These are phyloP conservation scores for Lathronympha strigana DNA, from an alignment of 2,888 invertebrate species.

Conservation along the genomic window DNA sequence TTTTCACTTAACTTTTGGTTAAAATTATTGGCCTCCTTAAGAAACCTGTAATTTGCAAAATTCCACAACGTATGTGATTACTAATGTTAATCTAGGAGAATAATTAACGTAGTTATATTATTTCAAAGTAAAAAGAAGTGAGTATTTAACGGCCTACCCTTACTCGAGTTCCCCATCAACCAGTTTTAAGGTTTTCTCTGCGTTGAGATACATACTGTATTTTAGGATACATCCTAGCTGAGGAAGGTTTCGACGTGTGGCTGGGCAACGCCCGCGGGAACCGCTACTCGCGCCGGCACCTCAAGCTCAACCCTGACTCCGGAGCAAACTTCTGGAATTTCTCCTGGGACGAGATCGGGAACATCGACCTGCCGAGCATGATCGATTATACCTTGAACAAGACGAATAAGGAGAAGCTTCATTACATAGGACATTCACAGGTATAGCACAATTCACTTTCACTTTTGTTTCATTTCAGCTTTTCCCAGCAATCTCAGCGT, in stretches of 20 bases:
- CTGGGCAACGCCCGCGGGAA: conserved; percentile 93
- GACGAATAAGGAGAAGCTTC: conserved; percentile 59
- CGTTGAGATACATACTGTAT: conserved; percentile 21
- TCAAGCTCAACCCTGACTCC: conserved; percentile 60
- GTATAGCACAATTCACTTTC: too few relatives aligned
- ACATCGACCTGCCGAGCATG: conserved; percentile 66
- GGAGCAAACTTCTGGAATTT: conserved; percentile 65
- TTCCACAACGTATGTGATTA: too few relatives aligned
- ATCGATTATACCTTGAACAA: conserved; percentile 62
- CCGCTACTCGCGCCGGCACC: conserved; percentile 86
- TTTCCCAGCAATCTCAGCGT: too few relatives aligned
- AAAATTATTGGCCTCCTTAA: too few relatives aligned
- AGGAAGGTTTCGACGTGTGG: conserved; percentile 91
- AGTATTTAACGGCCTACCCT: too few relatives aligned
- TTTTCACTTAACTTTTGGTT: too few relatives aligned
- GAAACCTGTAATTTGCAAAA: too few relatives aligned
- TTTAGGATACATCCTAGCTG: conserved; percentile 87
- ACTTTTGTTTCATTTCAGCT: too few relatives aligned
- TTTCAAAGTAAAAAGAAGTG: too few relatives aligned
- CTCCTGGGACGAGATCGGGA: conserved; percentile 71
- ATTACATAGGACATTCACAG: conserved; percentile 77
- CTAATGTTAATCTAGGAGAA: too few relatives aligned
- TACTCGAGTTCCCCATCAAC: too few relatives aligned
- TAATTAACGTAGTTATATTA: too few relatives aligned
- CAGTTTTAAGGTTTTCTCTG: neutral